Conservation (phyloP, 2,113 vertebrate species). For the Tautogolabrus adspersus region DNA sequence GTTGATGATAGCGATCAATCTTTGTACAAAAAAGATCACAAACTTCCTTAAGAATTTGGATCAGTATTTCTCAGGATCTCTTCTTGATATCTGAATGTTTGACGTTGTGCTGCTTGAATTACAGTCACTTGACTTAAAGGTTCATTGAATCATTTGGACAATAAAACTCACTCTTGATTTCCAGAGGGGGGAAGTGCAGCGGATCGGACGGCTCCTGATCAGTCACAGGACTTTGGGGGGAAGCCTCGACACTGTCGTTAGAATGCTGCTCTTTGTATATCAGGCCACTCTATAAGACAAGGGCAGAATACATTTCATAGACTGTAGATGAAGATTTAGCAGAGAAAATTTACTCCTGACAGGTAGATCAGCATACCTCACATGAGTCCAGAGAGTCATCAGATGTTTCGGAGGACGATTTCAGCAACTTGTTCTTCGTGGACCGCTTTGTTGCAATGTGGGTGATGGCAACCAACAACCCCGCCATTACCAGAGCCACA, state of each 20-base stretch:
- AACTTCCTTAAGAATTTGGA: too few relatives aligned
- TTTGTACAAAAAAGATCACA: too few relatives aligned
- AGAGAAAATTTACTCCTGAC: not conserved
- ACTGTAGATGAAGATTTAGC: not conserved
- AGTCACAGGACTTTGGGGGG: not conserved
- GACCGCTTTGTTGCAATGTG: conserved; percentile 39
- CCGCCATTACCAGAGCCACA: not conserved
- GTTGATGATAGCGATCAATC: too few relatives aligned
- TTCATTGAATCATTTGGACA: not conserved
- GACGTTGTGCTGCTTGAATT: not conserved
- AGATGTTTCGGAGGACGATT: not conserved
- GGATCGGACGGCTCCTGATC: conserved; percentile 54
- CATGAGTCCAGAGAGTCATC: not conserved
- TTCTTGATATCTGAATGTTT: not conserved
- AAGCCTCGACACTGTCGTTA: not conserved
- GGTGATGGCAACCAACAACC: conserved; percentile 28
- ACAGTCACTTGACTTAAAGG: not conserved
- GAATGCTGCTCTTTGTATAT: not conserved
- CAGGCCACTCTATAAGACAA: conserved; percentile 37
- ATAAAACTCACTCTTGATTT: conserved; percentile 78
- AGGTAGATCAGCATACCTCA: conserved; percentile 34
- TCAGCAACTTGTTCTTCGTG: conserved; percentile 25
- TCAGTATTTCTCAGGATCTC: too few relatives aligned
- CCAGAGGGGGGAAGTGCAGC: conserved; percentile 81
- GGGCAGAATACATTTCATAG: not conserved